Conservation (phyloP, 1,140 invertebrate genomes). For the Calliopsis andreniformis region DNA sequence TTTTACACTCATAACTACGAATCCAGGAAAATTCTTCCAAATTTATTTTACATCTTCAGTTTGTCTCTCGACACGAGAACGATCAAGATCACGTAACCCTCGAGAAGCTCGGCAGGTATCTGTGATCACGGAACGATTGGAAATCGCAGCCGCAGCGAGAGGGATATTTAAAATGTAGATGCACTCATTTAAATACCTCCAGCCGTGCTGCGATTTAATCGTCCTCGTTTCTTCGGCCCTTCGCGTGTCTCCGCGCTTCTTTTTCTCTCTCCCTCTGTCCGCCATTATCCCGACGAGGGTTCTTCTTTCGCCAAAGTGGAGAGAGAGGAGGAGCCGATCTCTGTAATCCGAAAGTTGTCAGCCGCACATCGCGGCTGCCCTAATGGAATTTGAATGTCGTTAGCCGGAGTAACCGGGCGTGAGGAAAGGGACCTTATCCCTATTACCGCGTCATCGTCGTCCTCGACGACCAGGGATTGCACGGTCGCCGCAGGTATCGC, state of each 20-base stretch:
- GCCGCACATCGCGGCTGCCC: slow-evolving; percentile 68
- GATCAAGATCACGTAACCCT: not conserved
- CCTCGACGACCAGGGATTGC: not conserved
- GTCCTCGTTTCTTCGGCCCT: slow-evolving; percentile 19
- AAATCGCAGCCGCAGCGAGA: not conserved
- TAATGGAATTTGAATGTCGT: slow-evolving; percentile 80
- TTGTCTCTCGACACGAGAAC: not conserved
- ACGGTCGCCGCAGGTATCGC: slow-evolving; percentile 34
- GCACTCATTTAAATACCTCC: slow-evolving; percentile 34
- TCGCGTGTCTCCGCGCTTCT: not conserved
- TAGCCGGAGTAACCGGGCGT: slow-evolving; percentile 77
- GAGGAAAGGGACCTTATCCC: slow-evolving; percentile 73
- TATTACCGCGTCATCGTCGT: slow-evolving; percentile 60
- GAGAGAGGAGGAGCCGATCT: slow-evolving; percentile 35
- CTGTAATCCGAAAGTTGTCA: slow-evolving; percentile 67
- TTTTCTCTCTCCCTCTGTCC: not conserved
- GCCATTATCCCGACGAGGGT: slow-evolving; percentile 33
- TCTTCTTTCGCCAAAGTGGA: not conserved
- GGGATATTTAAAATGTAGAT: slow-evolving; percentile 46
- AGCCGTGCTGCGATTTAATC: slow-evolving; percentile 36
- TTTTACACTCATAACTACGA: no score
- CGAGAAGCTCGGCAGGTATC: not conserved
- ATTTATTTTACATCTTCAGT: no score
- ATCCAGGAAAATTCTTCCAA: no score
- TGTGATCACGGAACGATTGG: not conserved